Conservation (phyloP, 2,797 vertebrate species). For the Lacerta bilineata region DNA sequence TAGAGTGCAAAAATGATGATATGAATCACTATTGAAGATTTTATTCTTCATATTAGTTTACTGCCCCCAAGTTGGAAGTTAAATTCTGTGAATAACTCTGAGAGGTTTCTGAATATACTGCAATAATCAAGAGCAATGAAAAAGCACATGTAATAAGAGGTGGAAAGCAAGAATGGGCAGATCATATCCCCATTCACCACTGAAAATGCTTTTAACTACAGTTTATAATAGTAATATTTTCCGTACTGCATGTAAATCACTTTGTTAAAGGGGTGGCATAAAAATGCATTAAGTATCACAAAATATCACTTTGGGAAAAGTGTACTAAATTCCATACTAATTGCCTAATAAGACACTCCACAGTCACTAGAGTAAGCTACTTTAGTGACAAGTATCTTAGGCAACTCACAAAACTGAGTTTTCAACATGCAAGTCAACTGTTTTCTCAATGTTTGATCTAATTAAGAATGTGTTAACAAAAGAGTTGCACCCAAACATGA, state of each 20-base stretch:
- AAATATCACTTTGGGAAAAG: background rate
- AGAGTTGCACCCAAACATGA: background rate
- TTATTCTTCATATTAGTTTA: background rate
- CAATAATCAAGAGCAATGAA: background rate
- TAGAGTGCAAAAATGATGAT: background rate
- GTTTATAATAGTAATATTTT: background rate
- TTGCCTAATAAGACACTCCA: background rate
- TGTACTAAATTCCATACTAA: background rate
- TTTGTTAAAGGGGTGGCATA: background rate
- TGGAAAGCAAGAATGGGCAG: background rate
- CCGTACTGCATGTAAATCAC: background rate
- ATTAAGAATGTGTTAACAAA: background rate
- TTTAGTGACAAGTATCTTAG: background rate
- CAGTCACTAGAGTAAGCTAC: background rate
- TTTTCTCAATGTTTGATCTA: background rate
- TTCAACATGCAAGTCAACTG: background rate
- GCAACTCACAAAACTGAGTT: background rate
- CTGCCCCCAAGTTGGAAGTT: background rate
- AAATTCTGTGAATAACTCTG: no score
- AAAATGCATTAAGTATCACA: background rate
- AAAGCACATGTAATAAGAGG: no score
- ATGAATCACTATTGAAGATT: background rate
- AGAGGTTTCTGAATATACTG: background rate
- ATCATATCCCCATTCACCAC: background rate
- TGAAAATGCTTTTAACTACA: background rate